Percentiles rank a stretch among this genome's conserved stretches.
Conservation (phyloP, 2,888 invertebrate genomes). For the Caradrina kadenii region DNA sequence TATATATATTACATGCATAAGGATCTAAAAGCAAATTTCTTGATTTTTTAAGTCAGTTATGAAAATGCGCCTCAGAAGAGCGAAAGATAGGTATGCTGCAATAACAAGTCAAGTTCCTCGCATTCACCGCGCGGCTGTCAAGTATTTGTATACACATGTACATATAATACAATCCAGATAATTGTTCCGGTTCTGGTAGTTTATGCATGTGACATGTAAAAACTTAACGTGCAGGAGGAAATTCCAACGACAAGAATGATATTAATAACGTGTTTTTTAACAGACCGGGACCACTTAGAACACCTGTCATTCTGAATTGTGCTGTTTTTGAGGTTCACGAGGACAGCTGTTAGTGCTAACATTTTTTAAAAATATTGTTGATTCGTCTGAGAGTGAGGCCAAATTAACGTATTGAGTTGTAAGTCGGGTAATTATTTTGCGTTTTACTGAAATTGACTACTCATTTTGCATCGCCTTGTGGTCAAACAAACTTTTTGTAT, state of each 20-base stretch:
- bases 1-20: too few relatives aligned
- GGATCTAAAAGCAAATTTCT: too few relatives aligned
- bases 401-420: too few relatives aligned
- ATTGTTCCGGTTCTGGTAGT: slow-evolving; percentile 35
- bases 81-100: not conserved
- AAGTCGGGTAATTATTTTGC: too few relatives aligned
- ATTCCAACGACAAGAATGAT: slow-evolving; percentile 28
- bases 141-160: slow-evolving; percentile 19
- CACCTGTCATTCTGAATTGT: slow-evolving; percentile 24
- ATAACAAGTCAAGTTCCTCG: slow-evolving; percentile 9
- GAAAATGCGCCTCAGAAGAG: too few relatives aligned
- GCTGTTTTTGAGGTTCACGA: slow-evolving; percentile 25
- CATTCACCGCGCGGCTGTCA: not conserved
- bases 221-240: slow-evolving; percentile 30
- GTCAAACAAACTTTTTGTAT: too few relatives aligned
- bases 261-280: slow-evolving; percentile 37
- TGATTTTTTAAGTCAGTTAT: too few relatives aligned
- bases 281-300: slow-evolving; percentile 12
- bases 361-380: too few relatives aligned
- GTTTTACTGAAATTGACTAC: too few relatives aligned
- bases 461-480: too few relatives aligned
- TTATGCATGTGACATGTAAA: slow-evolving; percentile 4
- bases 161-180: too few relatives aligned
- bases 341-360: slow-evolving; percentile 25
- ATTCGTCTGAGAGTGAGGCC: not conserved